Percentiles rank a stretch among this genome's conserved stretches.
Conservation (phyloP, 2,888 invertebrate species). For the Conchocele bisecta region DNA sequence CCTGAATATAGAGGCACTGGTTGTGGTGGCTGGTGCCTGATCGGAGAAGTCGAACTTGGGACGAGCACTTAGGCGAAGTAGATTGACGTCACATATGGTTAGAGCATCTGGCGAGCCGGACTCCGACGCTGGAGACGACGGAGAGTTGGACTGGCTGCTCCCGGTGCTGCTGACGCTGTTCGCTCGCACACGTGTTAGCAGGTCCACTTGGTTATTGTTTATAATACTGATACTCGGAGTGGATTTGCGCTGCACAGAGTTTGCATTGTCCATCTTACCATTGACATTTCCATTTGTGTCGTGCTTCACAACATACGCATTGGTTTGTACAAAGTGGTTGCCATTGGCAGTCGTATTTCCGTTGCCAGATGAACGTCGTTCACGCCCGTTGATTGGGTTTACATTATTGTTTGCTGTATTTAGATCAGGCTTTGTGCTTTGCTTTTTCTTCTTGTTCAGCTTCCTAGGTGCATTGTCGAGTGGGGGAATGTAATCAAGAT, state of each 20-base stretch:
- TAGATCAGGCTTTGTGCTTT: slow-evolving; percentile 87
- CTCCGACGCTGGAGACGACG: slow-evolving; percentile 59
- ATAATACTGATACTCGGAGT: slow-evolving; percentile 49
- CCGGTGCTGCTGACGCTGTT: slow-evolving; percentile 82
- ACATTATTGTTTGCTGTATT: slow-evolving; percentile 64
- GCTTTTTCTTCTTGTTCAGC: slow-evolving; percentile 86
- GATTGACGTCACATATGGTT: slow-evolving; percentile 54
- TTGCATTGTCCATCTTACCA: slow-evolving; percentile 18
- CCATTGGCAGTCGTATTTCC: slow-evolving; percentile 42
- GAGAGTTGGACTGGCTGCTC: slow-evolving; percentile 81
- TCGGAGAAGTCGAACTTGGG: slow-evolving; percentile 54
- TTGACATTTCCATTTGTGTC: slow-evolving; percentile 42
- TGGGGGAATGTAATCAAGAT: slow-evolving; percentile 94
- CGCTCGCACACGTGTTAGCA: slow-evolving; percentile 77
- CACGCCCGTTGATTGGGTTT: slow-evolving; percentile 20
- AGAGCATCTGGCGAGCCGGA: slow-evolving; percentile 69
- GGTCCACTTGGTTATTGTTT: slow-evolving; percentile 48
- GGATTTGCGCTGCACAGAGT: slow-evolving; percentile 44
- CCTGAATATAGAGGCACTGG: slow-evolving; percentile 88
- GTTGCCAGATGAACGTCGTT: slow-evolving; percentile 47
- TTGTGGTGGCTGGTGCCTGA: slow-evolving; percentile 38
- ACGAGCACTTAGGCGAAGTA: slow-evolving; percentile 47
- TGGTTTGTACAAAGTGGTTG: slow-evolving; percentile 80
- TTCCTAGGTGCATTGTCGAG: slow-evolving; percentile 74
- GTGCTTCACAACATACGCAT: slow-evolving; percentile 83